These are phyloP conservation scores for Drosophila repletoides DNA, from an alignment of 1,140 invertebrate genomes.

Conservation along the genomic window DNA sequence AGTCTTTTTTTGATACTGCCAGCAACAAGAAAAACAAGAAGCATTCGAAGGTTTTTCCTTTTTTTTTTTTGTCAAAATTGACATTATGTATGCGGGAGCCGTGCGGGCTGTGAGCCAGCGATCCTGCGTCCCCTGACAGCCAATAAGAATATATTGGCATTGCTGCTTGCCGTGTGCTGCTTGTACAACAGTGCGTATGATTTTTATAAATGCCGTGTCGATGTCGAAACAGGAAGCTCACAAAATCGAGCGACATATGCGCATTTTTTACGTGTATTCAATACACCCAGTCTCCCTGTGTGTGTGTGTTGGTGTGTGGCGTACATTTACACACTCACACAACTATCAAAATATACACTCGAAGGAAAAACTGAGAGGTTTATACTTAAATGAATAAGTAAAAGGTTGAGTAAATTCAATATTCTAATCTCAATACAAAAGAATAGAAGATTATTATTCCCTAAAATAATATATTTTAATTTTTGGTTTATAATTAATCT, in stretches of 20 bases:
- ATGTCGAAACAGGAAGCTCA: conserved; percentile 69
- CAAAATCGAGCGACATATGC: conserved; percentile 59
- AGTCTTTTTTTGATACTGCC: conserved; percentile 51
- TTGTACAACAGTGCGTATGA: conserved; percentile 75
- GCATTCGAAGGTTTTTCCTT: no score
- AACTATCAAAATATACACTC: neutral
- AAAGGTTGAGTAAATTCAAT: no score
- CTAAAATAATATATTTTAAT: no score
- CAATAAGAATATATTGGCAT: conserved; percentile 73
- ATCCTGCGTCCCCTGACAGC: conserved; percentile 39
- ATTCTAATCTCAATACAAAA: no score
- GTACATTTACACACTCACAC: neutral
- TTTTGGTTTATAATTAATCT: no score
- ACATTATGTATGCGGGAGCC: conserved; percentile 62
- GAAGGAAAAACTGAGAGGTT: no score
- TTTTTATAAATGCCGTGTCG: conserved; percentile 77
- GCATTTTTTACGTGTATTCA: no score
- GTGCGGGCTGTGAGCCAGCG: neutral
- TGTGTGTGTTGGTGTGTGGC: conserved; percentile 31
- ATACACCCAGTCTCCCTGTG: no score
- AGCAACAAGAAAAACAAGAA: conserved; percentile 5
- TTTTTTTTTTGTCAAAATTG: conserved; percentile 75
- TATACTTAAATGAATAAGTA: no score
- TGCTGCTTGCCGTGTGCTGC: conserved; percentile 63
- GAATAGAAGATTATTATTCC: no score